A percentile compares a stretch with the other conserved stretches of the same genome.
These are phyloP conservation scores for Lepus oiostolus DNA, from an alignment of 2,797 vertebrate species.

Conservation along the genomic window DNA sequence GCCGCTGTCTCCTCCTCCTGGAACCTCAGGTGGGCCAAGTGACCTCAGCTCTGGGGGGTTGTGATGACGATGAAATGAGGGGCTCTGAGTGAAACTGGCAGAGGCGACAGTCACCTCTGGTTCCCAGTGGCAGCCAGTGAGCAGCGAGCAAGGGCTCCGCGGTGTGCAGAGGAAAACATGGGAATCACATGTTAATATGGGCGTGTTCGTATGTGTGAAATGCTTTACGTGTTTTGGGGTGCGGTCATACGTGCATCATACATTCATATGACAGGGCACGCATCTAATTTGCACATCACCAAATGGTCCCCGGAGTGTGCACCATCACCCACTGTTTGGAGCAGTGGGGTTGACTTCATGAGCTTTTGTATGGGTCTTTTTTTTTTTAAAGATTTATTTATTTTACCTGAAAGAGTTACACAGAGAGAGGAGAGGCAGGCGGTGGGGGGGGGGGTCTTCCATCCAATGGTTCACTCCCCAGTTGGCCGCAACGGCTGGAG, in stretches of 20 bases:
- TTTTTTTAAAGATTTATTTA: too few species aligned
- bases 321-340: neutral
- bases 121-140: neutral
- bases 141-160: neutral
- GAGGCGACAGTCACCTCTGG: neutral
- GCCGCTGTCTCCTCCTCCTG: neutral
- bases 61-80: neutral
- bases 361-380: neutral
- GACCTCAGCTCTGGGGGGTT: neutral
- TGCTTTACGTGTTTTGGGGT: neutral
- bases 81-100: neutral
- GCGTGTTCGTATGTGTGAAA: too few species aligned
- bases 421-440: too few species aligned
- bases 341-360: too few species aligned
- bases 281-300: neutral
- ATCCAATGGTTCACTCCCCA: too few species aligned
- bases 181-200: neutral
- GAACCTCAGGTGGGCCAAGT: neutral
- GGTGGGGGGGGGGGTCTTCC: too few species aligned
- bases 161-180: neutral
- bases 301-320: too few species aligned
- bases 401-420: too few species aligned
- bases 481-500: too few species aligned
- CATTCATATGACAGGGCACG: neutral
- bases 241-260: neutral